Base-by-base conservation (phyloP, 1,140 invertebrate species). In the Rhyacophila brunnea region DNA sequence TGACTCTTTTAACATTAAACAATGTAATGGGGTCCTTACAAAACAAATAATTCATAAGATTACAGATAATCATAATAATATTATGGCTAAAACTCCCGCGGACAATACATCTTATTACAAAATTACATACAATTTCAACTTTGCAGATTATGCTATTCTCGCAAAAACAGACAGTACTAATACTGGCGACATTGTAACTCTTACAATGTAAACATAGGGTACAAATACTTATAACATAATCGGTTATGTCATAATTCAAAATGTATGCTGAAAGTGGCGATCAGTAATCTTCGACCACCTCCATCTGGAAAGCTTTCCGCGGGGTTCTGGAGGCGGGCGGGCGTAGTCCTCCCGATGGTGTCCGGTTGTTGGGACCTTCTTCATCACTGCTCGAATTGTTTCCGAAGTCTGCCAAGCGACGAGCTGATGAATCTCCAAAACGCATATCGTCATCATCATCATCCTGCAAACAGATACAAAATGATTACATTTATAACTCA, bases 271-370 rank as follows among this genome's bases (percentile, higher is more conserved):
- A 23, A 10, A 28, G 19, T 11, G 36, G 1, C 13, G 38, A 7
- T 58, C 28, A 60, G 13, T 64, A 64, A 49, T 64, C 62, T 38
- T 64, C 49, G 13, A 64, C 19, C 13, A 64, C 58, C 53, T 64
- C 62, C 58, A 64, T 64, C 20, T 60, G 53, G 49, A 64, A 64
- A 28, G 58, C 48, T 43, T 59, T 57, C 23, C 58, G 49, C 2
- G 50, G 50, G 15, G 18, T 32, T 46, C 23, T 20, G 18, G 38
- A 32, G 15, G 13, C 13, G 14, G 53, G 53, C 10, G 49, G 58
- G 4, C 48, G 32, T 6, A 57, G 53, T 4, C 5, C 6, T 3
- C 44, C 44, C 15, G n/a, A 4, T 11, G 15, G 11, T 5, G 9
- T 17, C 17, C 42, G 38, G 46, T 34, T 48, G 57, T 28, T 54